Percentiles rank a stretch among this genome's conserved stretches.
Conservation (phyloP, 2,888 invertebrate genomes). For the Ophioninae sp. region DNA sequence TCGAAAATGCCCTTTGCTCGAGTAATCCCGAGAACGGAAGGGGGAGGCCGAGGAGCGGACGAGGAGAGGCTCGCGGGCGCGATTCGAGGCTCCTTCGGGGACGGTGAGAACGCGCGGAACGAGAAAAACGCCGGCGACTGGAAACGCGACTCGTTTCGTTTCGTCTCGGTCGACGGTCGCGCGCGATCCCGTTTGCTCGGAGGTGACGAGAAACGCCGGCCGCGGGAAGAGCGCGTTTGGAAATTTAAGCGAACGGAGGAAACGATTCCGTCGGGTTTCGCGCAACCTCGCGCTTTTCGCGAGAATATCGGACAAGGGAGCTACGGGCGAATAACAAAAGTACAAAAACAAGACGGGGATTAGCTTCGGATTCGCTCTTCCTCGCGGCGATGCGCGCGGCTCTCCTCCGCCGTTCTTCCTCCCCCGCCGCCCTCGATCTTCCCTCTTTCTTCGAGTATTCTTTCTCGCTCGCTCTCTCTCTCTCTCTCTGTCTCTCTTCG, state of each 20-base stretch:
- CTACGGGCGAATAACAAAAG: not conserved
- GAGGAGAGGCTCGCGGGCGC: not conserved
- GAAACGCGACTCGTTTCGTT: too few species aligned
- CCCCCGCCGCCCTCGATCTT: too few species aligned
- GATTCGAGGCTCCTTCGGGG: not conserved
- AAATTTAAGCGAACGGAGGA: not conserved
- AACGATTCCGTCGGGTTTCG: not conserved
- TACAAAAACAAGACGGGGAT: not conserved
- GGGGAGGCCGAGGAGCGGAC: constrained; percentile 43
- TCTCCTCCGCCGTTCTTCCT: too few species aligned
- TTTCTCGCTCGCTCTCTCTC: not conserved
- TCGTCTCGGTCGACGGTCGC: too few species aligned
- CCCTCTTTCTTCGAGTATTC: too few species aligned
- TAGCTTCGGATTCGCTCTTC: not conserved
- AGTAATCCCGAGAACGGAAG: constrained; percentile 62
- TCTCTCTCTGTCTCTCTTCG: not conserved
- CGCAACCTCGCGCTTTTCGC: not conserved
- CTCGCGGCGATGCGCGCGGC: not conserved
- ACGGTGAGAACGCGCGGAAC: not conserved
- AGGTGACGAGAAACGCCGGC: not conserved
- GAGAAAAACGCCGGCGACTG: too few species aligned
- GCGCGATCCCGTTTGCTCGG: not conserved
- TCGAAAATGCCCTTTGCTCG: constrained; percentile 62
- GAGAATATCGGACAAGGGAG: not conserved
- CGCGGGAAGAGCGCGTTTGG: not conserved